phyloP scores from a whole-genome alignment of 2,113 vertebrate genomes.

The Aix galericulata region DNA sequence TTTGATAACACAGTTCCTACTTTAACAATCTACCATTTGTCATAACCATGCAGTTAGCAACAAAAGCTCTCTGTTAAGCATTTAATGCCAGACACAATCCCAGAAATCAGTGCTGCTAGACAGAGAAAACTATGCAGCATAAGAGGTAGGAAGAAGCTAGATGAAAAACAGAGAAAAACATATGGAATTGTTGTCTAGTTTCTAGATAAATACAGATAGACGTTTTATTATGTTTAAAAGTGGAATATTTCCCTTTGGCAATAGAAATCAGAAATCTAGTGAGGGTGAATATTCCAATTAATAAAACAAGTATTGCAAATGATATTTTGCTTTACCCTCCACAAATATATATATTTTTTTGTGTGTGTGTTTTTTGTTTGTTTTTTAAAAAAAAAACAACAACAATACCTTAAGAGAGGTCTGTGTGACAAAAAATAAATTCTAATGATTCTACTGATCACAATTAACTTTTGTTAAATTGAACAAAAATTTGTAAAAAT shows the following conservation, averaged over 20 bases:
- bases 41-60: not conserved
- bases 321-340: not conserved
- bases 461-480: not conserved
- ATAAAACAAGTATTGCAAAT: not conserved
- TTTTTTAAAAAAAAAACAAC: not conserved
- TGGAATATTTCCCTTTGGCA: not conserved
- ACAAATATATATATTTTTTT: too few relatives aligned
- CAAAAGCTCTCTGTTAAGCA: constrained; percentile 45
- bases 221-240: not conserved
- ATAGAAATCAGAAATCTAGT: not conserved
- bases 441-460: not conserved
- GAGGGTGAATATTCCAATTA: not conserved
- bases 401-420: not conserved
- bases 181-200: not conserved
- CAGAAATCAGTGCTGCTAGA: not conserved
- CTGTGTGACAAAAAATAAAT: not conserved
- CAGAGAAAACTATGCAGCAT: not conserved
- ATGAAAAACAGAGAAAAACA: not conserved
- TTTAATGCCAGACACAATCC: not conserved
- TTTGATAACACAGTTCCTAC: constrained; percentile 35
- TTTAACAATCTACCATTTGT: constrained; percentile 55
- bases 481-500: not conserved
- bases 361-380: too few relatives aligned
- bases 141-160: constrained; percentile 1
- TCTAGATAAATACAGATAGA: not conserved